phyloP scores from a whole-genome alignment of 2,113 vertebrate genomes.

The Xenus cinereus region DNA sequence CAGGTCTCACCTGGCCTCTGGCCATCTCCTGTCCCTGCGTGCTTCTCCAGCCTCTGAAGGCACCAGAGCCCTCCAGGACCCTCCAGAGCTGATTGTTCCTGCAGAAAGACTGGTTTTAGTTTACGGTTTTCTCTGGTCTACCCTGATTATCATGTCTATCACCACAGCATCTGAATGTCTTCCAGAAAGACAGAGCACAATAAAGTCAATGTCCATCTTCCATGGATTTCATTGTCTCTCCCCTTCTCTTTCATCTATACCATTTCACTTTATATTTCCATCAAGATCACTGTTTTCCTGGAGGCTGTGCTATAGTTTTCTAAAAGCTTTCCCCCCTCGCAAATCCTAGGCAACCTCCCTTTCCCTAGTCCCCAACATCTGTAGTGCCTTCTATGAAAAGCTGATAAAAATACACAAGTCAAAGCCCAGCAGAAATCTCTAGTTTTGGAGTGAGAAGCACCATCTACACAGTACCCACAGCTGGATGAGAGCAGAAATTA shows the following conservation, averaged over 20 bases:
- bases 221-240: background rate
- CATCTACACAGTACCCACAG: background rate
- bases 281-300: background rate
- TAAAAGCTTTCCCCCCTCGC: background rate
- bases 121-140: background rate
- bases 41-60: background rate
- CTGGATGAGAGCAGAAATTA: background rate
- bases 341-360: background rate
- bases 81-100: background rate
- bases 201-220: accelerated
- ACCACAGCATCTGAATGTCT: background rate
- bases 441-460: background rate
- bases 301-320: background rate
- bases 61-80: background rate
- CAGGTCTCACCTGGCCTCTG: background rate
- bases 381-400: background rate
- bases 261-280: background rate
- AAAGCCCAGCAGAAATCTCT: background rate
- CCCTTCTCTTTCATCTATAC: background rate
- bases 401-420: background rate
- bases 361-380: background rate
- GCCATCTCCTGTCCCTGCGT: accelerated
- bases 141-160: background rate
- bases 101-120: background rate
- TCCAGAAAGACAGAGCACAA: background rate